Conservation (phyloP, 2,113 vertebrate genomes). For the Sula dactylatra region DNA sequence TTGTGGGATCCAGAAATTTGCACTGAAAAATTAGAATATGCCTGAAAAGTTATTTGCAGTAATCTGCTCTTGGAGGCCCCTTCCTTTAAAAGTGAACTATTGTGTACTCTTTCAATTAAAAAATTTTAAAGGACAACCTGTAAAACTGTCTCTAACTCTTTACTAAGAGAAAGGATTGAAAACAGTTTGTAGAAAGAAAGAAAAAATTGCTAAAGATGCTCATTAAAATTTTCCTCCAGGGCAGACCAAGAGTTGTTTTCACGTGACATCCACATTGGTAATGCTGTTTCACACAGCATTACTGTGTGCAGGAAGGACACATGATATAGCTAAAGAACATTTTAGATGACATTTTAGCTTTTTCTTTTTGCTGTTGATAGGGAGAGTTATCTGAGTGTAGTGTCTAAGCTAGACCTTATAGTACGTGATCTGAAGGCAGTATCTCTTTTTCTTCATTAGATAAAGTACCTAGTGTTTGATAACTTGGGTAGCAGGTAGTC, state of each 20-base stretch:
- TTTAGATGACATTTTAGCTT: not conserved
- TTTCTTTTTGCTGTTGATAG: not conserved
- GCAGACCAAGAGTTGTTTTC: not conserved
- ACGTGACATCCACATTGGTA: not conserved
- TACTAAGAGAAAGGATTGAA: not conserved
- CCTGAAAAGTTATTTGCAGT: not conserved
- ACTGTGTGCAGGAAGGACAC: not conserved
- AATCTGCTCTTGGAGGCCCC: not conserved
- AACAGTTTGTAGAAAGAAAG: not conserved
- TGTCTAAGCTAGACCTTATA: not conserved
- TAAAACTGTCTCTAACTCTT: not conserved
- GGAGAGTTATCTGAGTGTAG: not conserved
- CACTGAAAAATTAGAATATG: not conserved
- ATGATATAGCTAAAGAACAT: not conserved
- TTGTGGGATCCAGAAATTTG: not conserved
- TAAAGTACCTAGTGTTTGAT: not conserved
- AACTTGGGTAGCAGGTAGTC: not conserved
- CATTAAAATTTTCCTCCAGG: not conserved
- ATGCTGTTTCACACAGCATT: not conserved
- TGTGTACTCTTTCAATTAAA: not conserved
- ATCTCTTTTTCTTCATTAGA: not conserved
- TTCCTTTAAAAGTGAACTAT: not conserved
- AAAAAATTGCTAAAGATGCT: not conserved
- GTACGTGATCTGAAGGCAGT: not conserved
- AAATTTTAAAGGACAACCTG: not conserved